Base-by-base conservation (phyloP, 1,140 invertebrate genomes). In the Meteorus sp. region DNA sequence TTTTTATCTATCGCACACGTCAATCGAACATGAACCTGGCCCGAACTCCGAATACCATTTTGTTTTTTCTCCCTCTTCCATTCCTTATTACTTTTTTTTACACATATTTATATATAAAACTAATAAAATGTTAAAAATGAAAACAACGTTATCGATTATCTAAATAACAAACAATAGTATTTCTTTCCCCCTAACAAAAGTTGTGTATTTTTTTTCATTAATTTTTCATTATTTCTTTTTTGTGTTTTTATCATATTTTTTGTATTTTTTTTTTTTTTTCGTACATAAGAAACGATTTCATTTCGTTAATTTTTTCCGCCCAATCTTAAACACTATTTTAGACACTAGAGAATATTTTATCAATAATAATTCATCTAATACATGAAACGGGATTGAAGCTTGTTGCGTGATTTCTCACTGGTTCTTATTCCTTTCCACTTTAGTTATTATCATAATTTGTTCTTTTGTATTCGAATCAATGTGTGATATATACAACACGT, bases 91-190 rank as follows among this genome's bases (percentile, higher is more conserved):
- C n/a, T n/a, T n/a, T n/a, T n/a, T n/a, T n/a, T n/a, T 76, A 75
- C 75, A 78, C 70, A 73, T 51, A 55, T 45, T 48, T 25, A 13
- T 48, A 48, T 77, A 79, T 74, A 77, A n/a, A 80, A 80, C 77
- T 77, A 80, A 80, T 79, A 80, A 79, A 80, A 79, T 79, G 76
- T 75, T 60, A 54, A 72, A 79, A 77, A 75, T 74, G 70, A 78
- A 80, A 79, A 80, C 77, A 80, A 78, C 74, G 68, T 76, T 63
- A 71, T 78, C 67, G 71, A 79, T 77, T 73, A 79, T 78, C 76
- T 79, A 79, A 75, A 72, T 78, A 80, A 78, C 78, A 80, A 80
- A 79, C 78, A 75, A 80, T 79, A 79, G 76, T 76, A 76, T 71
- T 74, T 67, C 69, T 69, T 61, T 56, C 60, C 58, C 59, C 50